A percentile compares a stretch with the other conserved stretches of the same genome.
phyloP scores from a whole-genome alignment of 2,113 vertebrate species.

The Odobenus rosmarus region DNA sequence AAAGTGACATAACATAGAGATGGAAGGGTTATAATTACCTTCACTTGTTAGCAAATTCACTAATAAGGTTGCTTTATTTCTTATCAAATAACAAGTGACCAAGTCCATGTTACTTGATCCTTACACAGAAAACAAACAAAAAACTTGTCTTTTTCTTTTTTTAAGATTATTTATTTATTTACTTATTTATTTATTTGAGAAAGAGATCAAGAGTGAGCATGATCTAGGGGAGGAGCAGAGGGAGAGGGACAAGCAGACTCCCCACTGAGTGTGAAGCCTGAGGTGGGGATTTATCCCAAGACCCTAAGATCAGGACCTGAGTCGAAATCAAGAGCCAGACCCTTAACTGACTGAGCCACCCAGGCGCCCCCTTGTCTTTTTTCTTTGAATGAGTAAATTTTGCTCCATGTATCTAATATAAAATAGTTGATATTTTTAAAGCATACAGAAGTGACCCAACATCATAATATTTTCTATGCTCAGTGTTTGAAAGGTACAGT shows the following conservation, averaged over 20 bases:
- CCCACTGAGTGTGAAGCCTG: background rate
- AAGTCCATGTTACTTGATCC: background rate
- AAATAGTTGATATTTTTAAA: background rate
- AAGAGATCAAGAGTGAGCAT: background rate
- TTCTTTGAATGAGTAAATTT: background rate
- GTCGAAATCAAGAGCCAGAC: background rate
- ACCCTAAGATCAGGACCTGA: background rate
- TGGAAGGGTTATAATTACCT: background rate
- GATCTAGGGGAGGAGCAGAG: background rate
- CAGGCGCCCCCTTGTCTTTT: background rate
- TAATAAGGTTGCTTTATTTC: background rate
- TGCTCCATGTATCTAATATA: background rate
- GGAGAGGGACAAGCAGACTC: background rate
- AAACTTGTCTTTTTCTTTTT: background rate
- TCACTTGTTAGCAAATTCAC: background rate
- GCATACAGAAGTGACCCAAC: background rate
- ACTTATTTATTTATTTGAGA: background rate
- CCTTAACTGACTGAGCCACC: background rate
- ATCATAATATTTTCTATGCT: background rate
- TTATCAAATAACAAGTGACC: background rate
- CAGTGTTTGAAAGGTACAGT: background rate
- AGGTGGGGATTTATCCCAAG: background rate
- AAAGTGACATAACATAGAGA: background rate
- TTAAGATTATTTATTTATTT: background rate
- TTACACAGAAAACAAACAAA: background rate